Percentiles rank a stretch among this genome's conserved stretches.
Conservation (phyloP, 2,797 vertebrate genomes). For the Chrysocyon brachyurus region DNA sequence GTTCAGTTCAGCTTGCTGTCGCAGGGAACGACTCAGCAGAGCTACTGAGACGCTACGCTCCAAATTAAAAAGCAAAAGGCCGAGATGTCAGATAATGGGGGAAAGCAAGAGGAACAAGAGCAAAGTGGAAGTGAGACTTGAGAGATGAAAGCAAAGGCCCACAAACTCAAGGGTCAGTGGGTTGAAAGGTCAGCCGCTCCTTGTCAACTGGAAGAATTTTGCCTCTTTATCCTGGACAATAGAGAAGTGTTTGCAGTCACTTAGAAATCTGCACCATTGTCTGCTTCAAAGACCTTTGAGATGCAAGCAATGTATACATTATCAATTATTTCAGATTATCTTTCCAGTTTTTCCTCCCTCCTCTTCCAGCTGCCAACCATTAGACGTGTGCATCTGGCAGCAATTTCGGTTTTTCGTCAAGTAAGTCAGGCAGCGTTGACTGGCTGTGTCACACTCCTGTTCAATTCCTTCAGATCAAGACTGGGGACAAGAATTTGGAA, state of each 20-base stretch:
- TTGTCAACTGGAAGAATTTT: slow-evolving; percentile 15
- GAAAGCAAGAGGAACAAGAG: neutral
- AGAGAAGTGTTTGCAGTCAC: slow-evolving; percentile 21
- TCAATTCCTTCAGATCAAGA: slow-evolving; percentile 49
- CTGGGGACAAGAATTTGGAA: slow-evolving; percentile 49
- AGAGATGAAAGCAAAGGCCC: slow-evolving; percentile 47
- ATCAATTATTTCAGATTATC: slow-evolving; percentile 66
- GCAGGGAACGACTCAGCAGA: neutral
- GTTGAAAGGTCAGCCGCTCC: slow-evolving; percentile 37
- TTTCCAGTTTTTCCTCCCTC: neutral
- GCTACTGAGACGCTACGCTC: neutral
- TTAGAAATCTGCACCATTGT: slow-evolving; percentile 36
- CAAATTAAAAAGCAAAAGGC: neutral
- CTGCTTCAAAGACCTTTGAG: slow-evolving; percentile 54
- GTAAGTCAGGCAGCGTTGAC: slow-evolving; percentile 29
- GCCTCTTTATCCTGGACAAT: neutral
- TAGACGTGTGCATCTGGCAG: slow-evolving; percentile 72
- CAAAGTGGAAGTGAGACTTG: neutral
- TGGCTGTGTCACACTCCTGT: slow-evolving; percentile 28
- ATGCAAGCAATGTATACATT: neutral
- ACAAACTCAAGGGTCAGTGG: neutral
- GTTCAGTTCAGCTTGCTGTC: neutral
- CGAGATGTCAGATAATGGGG: neutral
- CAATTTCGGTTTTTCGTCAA: slow-evolving; percentile 53
- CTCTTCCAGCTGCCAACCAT: slow-evolving; percentile 69